Evolutionary conservation across 2,797 vertebrate genomes (phyloP).

Genomic region (Sparus aurata): DNA sequence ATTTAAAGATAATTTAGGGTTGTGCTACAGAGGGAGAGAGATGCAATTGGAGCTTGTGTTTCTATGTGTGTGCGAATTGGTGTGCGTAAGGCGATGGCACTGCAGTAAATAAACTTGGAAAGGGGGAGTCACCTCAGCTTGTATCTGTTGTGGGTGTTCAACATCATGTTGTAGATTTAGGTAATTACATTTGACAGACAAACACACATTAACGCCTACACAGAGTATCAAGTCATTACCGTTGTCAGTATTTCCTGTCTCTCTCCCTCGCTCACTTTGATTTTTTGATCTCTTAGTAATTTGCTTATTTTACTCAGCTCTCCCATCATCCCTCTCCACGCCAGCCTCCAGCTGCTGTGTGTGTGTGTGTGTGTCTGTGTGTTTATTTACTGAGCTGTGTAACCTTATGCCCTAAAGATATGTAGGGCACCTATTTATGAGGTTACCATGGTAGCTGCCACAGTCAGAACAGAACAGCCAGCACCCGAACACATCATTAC

Average conservation of each 20-base stretch:
- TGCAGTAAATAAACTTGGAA: conserved; percentile 45
- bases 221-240: conserved; percentile 26
- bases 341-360: conserved; percentile 46
- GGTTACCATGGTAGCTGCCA: conserved; percentile 85
- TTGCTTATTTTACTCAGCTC: conserved; percentile 40
- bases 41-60: conserved; percentile 42
- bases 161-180: conserved; percentile 54
- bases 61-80: neutral
- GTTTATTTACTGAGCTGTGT: conserved; percentile 81
- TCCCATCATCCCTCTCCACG: conserved; percentile 30
- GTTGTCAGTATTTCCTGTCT: conserved; percentile 4
- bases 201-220: conserved; percentile 36
- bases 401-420: conserved; percentile 83
- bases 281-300: conserved; percentile 11
- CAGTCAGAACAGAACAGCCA: conserved; percentile 71
- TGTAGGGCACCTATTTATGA: conserved; percentile 86
- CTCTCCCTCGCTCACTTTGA: neutral
- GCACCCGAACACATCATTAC: conserved; percentile 73
- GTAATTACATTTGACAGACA: conserved; percentile 56
- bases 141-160: conserved; percentile 53
- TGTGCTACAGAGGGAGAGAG: conserved; percentile 49
- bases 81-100: conserved; percentile 5
- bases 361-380: conserved; percentile 50
- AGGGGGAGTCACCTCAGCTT: conserved; percentile 40
- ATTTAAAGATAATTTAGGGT: conserved; percentile 72